Conservation (phyloP, 1,140 invertebrate genomes). For the Cephus cinctus region DNA sequence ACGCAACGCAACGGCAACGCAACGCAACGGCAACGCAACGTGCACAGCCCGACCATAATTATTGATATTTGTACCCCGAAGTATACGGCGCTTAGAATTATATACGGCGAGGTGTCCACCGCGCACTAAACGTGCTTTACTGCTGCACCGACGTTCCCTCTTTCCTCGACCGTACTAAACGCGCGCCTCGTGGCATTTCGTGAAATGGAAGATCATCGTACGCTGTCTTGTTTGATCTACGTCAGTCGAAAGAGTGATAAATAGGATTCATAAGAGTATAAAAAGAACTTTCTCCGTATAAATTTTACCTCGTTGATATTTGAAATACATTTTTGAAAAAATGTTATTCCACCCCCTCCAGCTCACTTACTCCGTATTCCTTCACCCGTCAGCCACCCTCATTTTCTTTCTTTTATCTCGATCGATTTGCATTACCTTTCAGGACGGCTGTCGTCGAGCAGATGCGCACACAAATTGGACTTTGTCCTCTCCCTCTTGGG, state of each 20-base stretch:
- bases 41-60: slow-evolving; percentile 23
- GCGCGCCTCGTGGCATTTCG: not conserved
- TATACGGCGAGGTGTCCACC: slow-evolving; percentile 23
- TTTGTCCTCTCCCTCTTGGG: not conserved
- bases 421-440: not conserved
- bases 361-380: no score
- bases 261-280: no score
- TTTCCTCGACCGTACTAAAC: not conserved
- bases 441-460: not conserved
- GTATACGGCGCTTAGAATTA: slow-evolving; percentile 20
- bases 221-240: no score
- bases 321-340: no score
- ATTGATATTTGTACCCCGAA: slow-evolving; percentile 26
- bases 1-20: no score
- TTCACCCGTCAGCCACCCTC: no score
- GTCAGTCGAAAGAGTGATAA: no score
- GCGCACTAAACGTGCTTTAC: slow-evolving; percentile 27
- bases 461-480: not conserved
- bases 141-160: slow-evolving; percentile 17
- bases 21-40: no score
- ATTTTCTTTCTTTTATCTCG: no score
- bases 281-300: no score
- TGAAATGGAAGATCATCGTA: not conserved
- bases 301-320: no score
- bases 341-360: no score